Base-by-base conservation (phyloP, 53 echinoderm and acorn worm genomes). In the Henricia sp. region DNA sequence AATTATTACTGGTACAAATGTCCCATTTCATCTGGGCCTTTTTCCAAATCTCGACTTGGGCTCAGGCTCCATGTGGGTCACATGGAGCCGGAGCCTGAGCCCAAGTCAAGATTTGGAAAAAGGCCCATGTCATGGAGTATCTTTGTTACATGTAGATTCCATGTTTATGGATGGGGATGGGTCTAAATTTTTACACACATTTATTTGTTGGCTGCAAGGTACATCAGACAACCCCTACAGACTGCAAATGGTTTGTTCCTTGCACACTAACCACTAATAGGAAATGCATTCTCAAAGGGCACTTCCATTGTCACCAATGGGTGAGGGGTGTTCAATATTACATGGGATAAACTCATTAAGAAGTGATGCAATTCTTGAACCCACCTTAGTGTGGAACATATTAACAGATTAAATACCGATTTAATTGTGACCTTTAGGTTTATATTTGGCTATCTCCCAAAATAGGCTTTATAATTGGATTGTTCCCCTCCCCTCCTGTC, bases 171-270 rank as follows among this genome's bases (percentile, higher is more conserved):
- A n/a, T n/a, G n/a, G n/a, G n/a, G n/a, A n/a, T n/a, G n/a, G n/a
- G n/a, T n/a, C n/a, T n/a, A n/a, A n/a, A n/a, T n/a, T n/a, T n/a
- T n/a, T n/a, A n/a, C n/a, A n/a, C n/a, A n/a, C n/a, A n/a, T n/a
- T n/a, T n/a, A n/a, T n/a, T n/a, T n/a, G n/a, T n/a, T n/a, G n/a
- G n/a, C n/a, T n/a, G n/a, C n/a, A n/a, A n/a, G n/a, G n/a, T n/a
- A n/a, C n/a, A n/a, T n/a, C 44, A 44, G 44, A 21, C 3, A 54
- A 54, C 11, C 54, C 54, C 54, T 21, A 19, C 20, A 4, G 12
- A 54, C 54, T 54, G 8, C 20, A 54, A 13, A 54, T 54, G 54
- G 54, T 54, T 54, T 54, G 54, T 19, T 54, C 54, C 54, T 54
- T 17, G 4, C 20, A n/a, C 20, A 21, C 12, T 17, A 54, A 54